phyloP scores from a whole-genome alignment of 2,113 vertebrate species.

The Chascanopsetta lugubris region DNA sequence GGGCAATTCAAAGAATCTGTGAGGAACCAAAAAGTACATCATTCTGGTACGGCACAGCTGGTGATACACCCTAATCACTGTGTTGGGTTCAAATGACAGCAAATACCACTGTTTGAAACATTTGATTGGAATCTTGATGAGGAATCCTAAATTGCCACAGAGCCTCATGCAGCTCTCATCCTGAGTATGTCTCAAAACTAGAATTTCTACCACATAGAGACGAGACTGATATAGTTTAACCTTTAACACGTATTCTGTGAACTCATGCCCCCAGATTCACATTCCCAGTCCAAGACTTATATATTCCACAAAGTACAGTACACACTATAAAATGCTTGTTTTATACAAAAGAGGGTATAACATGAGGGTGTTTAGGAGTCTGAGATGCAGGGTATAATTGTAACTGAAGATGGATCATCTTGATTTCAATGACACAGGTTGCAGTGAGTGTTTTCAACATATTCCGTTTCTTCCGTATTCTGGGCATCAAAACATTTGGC shows the following conservation, averaged over 20 bases:
- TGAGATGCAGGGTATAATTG: slow-evolving; percentile 1
- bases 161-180: slow-evolving; percentile 24
- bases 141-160: slow-evolving; percentile 24
- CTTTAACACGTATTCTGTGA: slow-evolving; percentile 28
- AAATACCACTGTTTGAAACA: slow-evolving; percentile 17
- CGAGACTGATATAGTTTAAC: slow-evolving; percentile 21
- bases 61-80: slow-evolving; percentile 30
- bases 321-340: slow-evolving; percentile 57
- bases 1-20: slow-evolving; percentile 51
- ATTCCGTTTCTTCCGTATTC: slow-evolving; percentile 6
- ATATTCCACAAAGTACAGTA: slow-evolving; percentile 52
- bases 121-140: slow-evolving; percentile 18
- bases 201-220: slow-evolving; percentile 27
- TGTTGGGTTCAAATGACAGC: slow-evolving; percentile 37
- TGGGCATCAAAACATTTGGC: slow-evolving; percentile 20
- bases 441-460: neutral
- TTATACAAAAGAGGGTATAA: slow-evolving; percentile 52
- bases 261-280: slow-evolving; percentile 22
- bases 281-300: slow-evolving; percentile 20
- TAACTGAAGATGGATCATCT: slow-evolving; percentile 29
- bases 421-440: slow-evolving; percentile 23
- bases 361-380: slow-evolving; percentile 11
- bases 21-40: slow-evolving; percentile 24
- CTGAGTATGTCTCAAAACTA: slow-evolving; percentile 44
- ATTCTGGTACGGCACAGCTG: slow-evolving; percentile 59